Conservation (phyloP, 2,888 invertebrate genomes). For the Caenorhabditis uteleia region DNA sequence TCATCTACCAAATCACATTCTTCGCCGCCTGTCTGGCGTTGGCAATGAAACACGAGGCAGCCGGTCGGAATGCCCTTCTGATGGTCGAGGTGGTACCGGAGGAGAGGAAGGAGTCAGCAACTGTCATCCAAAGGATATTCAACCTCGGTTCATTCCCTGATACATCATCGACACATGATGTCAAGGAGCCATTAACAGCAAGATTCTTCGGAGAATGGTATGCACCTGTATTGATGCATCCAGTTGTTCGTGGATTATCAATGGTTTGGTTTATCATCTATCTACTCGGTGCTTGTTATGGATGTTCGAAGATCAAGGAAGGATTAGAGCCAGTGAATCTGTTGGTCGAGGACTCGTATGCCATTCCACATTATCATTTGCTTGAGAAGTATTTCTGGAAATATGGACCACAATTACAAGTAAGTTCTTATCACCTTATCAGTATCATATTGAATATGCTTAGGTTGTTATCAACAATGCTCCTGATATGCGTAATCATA, state of each 20-base stretch:
- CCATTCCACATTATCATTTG: conserved; percentile 65
- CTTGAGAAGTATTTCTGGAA: conserved; percentile 68
- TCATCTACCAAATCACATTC: conserved; percentile 69
- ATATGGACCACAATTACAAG: conserved; percentile 66
- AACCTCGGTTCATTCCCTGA: conserved; percentile 48
- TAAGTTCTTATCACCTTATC: too few species aligned
- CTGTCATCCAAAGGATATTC: conserved; percentile 38
- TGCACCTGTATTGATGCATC: conserved; percentile 68
- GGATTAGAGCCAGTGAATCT: conserved; percentile 67
- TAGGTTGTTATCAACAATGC: conserved; percentile 69
- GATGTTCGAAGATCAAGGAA: conserved; percentile 63
- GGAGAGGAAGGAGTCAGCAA: conserved; percentile 22
- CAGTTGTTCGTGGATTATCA: conserved; percentile 58
- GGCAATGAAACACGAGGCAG: conserved; percentile 61
- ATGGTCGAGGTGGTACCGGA: conserved; percentile 42
- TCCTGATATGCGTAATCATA: conserved; percentile 60
- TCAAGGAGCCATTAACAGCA: conserved; percentile 56
- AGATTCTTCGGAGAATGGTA: conserved; percentile 66
- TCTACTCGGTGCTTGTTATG: conserved; percentile 63
- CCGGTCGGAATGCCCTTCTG: conserved; percentile 55
- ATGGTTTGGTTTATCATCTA: conserved; percentile 67
- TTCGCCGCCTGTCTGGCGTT: conserved; percentile 65
- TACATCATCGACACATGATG: conserved; percentile 36
- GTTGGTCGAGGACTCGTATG: conserved; percentile 66
- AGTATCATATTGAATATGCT: too few species aligned